Evolutionary conservation across 2,797 vertebrate species (phyloP).

Genomic region (Protonibea diacanthus): DNA sequence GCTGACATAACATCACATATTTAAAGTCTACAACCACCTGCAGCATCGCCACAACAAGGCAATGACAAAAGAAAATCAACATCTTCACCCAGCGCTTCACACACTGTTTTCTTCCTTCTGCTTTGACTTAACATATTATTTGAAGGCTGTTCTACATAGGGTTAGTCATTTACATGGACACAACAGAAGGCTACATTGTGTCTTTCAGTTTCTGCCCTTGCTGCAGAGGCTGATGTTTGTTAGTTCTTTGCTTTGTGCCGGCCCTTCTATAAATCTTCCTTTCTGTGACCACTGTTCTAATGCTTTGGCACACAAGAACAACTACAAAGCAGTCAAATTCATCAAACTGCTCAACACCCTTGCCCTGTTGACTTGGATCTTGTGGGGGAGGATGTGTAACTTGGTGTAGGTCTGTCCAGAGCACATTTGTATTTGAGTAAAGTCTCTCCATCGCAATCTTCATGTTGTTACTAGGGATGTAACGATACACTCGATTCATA

Average conservation of each 20-base stretch:
- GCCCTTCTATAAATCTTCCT: constrained; percentile 27
- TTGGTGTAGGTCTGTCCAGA: background rate
- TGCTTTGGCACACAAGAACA: constrained; percentile 26
- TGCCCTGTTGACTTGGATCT: constrained; percentile 6
- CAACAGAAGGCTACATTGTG: constrained; percentile 15
- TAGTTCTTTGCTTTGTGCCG: constrained; percentile 25
- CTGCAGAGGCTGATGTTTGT: constrained; percentile 36
- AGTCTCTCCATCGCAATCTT: background rate
- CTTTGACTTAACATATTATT: constrained; percentile 22
- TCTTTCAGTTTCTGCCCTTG: constrained; percentile 16
- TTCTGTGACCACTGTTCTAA: constrained; percentile 26
- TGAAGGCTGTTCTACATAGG: constrained; percentile 12
- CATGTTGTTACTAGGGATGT: background rate
- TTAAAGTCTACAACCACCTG: background rate
- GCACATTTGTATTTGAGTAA: constrained; percentile 20
- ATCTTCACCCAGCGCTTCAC: background rate
- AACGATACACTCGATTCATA: too few relatives aligned
- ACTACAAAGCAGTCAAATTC: constrained; percentile 32
- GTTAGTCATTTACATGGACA: constrained; percentile 25
- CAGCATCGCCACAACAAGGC: constrained; percentile 15
- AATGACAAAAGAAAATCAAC: background rate
- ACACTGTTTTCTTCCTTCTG: background rate
- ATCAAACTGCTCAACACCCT: constrained; percentile 26
- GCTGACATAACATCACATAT: background rate
- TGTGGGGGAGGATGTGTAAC: background rate